Base-by-base conservation (phyloP, 2,888 invertebrate genomes). In the Zaprionus obscuricornis region DNA sequence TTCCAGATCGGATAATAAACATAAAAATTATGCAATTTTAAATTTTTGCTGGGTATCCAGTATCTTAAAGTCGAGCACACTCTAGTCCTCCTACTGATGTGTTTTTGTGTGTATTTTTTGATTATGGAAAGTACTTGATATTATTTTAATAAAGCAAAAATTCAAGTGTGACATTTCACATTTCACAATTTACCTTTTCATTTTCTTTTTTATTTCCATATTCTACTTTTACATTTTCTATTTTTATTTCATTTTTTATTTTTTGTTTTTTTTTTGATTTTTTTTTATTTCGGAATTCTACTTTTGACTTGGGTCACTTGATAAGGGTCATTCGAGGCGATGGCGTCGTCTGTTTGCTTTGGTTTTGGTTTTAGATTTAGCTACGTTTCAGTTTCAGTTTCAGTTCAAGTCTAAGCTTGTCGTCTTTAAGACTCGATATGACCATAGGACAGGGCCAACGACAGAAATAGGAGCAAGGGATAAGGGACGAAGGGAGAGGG, bases 61-160 rank as follows among this genome's bases (percentile, higher is more conserved):
- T n/a, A n/a, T n/a, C n/a, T n/a, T n/a, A n/a, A n/a, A n/a, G n/a
- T n/a, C n/a, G n/a, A n/a, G n/a, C n/a, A n/a, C n/a, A n/a, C n/a
- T n/a, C n/a, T n/a, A n/a, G n/a, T n/a, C n/a, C n/a, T n/a, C n/a
- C n/a, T n/a, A n/a, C n/a, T n/a, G n/a, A n/a, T n/a, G n/a, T n/a
- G n/a, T n/a, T n/a, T n/a, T n/a, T n/a, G n/a, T n/a, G n/a, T 56
- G 5, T 40, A 37, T 62, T 52, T 10, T 67, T 37, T 71, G 66
- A 68, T 68, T 68, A 68, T 71, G 66, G 54, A 49, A 71, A 60
- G 60, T 60, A 51, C 60, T 62, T 31, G 60, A n/a, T 64, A 65
- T 77, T 66, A 77, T 82, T 81, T 85, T 85, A 79, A 85, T 81
- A 81, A 78, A 78, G 57, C 62, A 72, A 67, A 82, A 73, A 70